phyloP scores from a whole-genome alignment of 92 coral and sea anemone genomes.

The Phenganax stokvisi region DNA sequence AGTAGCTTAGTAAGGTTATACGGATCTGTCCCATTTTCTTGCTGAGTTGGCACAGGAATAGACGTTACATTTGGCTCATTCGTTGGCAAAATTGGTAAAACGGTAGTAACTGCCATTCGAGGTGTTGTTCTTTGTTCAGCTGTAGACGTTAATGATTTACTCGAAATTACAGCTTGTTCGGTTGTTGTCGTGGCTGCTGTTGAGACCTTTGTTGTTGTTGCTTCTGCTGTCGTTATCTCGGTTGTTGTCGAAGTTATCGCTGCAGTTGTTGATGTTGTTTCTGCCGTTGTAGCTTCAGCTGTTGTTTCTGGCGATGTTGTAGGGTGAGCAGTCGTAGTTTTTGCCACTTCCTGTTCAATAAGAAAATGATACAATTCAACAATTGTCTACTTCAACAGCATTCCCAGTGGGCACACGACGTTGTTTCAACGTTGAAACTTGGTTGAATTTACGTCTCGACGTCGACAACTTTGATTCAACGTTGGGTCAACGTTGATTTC shows the following conservation, averaged over 20 bases:
- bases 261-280: constrained; percentile 56
- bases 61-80: constrained; percentile 10
- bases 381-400: too few relatives aligned
- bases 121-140: not conserved
- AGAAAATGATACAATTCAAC: too few relatives aligned
- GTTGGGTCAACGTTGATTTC: too few relatives aligned
- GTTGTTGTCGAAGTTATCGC: constrained; percentile 44
- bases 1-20: not conserved
- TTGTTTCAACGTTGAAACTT: too few relatives aligned
- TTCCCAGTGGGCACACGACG: too few relatives aligned
- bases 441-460: too few relatives aligned
- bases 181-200: constrained; percentile 52
- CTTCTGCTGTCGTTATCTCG: constrained; percentile 49
- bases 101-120: not conserved
- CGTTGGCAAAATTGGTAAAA: not conserved
- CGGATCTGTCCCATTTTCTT: not conserved
- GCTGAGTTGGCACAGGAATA: not conserved
- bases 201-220: constrained; percentile 54
- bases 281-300: constrained; percentile 50
- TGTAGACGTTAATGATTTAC: too few relatives aligned
- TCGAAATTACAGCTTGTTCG: not conserved
- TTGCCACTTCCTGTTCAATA: not conserved
- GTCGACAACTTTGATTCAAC: too few relatives aligned
- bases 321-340: not conserved
- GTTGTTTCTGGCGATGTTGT: constrained; percentile 43